Evolutionary conservation across 92 coral and sea anemone species (phyloP).

Genomic region (Phenganax stokvisi): DNA sequence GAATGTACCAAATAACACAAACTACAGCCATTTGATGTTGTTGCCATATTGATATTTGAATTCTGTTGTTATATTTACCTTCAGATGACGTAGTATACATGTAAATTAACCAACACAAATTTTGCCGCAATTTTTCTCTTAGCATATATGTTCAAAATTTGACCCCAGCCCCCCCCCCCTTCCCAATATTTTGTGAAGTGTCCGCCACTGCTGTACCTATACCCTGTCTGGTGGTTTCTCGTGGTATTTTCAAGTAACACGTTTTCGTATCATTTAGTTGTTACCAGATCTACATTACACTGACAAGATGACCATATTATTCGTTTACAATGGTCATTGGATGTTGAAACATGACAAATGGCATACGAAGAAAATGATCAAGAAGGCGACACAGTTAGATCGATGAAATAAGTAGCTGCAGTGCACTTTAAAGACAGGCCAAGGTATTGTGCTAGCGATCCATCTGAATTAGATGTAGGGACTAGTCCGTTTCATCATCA

Average conservation of each 20-base stretch:
- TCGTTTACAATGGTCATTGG: constrained; percentile 94
- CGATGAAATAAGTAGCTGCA: neutral
- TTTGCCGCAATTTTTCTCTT: too few species aligned
- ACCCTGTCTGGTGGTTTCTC: neutral
- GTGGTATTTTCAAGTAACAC: neutral
- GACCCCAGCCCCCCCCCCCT: too few species aligned
- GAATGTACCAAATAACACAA: too few species aligned
- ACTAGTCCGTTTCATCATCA: too few species aligned
- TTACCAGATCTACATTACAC: constrained; percentile 81
- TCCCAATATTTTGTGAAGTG: too few species aligned
- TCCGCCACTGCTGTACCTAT: too few species aligned
- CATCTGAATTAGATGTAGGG: neutral
- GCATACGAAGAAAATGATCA: constrained; percentile 60
- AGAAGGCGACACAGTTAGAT: constrained; percentile 17
- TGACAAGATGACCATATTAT: constrained; percentile 80
- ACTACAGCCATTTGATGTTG: too few species aligned
- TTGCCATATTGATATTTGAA: too few species aligned
- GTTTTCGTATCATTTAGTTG: constrained; percentile 50
- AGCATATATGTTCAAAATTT: too few species aligned
- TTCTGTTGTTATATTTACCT: too few species aligned
- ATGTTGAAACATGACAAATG: constrained; percentile 82
- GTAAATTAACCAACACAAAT: too few species aligned
- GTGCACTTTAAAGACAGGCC: neutral
- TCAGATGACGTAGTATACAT: too few species aligned
- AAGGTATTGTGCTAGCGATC: neutral